These are phyloP conservation scores for Labeo calbasu DNA, from an alignment of 2,797 vertebrate species.

Conservation along the genomic window DNA sequence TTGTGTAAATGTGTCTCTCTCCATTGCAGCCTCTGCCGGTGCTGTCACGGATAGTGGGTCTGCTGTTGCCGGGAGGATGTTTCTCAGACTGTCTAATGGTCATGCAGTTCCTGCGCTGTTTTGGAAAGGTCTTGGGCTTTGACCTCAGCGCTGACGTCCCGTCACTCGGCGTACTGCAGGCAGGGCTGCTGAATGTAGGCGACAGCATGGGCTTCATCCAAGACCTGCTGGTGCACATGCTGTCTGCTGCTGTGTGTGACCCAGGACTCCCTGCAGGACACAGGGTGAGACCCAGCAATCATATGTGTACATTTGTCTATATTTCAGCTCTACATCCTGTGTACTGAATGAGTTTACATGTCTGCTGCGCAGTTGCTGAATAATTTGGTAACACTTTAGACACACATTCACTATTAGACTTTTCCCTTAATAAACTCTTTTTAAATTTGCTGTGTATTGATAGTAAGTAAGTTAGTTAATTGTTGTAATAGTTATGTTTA, in stretches of 20 bases:
- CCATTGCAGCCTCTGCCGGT: slow-evolving; percentile 86
- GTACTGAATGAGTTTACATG: no score
- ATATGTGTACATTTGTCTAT: no score
- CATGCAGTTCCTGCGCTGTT: slow-evolving; percentile 92
- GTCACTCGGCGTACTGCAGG: slow-evolving; percentile 85
- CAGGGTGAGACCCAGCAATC: slow-evolving; percentile 75
- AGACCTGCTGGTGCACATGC: slow-evolving; percentile 89
- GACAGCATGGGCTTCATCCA: slow-evolving; percentile 86
- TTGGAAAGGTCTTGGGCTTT: slow-evolving; percentile 91
- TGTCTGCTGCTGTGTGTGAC: slow-evolving; percentile 89
- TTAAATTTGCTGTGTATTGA: no score
- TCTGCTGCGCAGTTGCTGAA: no score
- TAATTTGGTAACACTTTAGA: no score
- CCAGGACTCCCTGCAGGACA: slow-evolving; percentile 89
- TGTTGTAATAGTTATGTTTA: no score
- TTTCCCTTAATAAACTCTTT: no score
- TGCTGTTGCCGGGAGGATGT: slow-evolving; percentile 84
- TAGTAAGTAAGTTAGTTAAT: no score
- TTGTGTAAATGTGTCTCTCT: background rate
- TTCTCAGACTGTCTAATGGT: slow-evolving; percentile 95
- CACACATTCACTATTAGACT: no score
- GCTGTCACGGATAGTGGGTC: slow-evolving; percentile 86
- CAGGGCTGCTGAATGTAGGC: slow-evolving; percentile 89
- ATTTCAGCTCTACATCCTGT: no score
- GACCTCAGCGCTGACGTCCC: slow-evolving; percentile 82